Conservation (phyloP, 2,888 invertebrate genomes). For the Holacanthella duospinosa region DNA sequence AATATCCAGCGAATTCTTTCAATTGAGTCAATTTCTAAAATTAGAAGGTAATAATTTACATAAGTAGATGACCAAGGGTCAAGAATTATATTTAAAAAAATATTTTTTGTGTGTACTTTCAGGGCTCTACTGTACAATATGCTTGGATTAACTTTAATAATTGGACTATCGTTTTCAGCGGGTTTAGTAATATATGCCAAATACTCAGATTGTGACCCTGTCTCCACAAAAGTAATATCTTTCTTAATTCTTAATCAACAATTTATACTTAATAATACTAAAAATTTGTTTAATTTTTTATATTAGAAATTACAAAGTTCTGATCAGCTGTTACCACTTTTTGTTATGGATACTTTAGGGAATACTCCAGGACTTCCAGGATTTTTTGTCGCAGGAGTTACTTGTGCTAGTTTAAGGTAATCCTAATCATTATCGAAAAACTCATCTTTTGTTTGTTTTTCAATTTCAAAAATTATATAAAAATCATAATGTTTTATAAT, state of each 20-base stretch:
- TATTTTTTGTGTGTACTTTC: too few relatives aligned
- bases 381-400: constrained; percentile 33
- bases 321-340: constrained; percentile 44
- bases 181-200: constrained; percentile 21
- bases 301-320: constrained; percentile 4
- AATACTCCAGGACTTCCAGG: constrained; percentile 18
- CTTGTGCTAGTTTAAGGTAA: constrained; percentile 21
- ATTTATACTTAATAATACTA: too few relatives aligned
- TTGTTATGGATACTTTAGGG: constrained; percentile 37
- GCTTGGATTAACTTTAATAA: constrained; percentile 41
- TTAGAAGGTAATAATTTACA: neutral
- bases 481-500: too few relatives aligned
- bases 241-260: neutral
- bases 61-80: too few relatives aligned
- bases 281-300: too few relatives aligned
- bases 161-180: constrained; percentile 27
- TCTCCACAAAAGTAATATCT: constrained; percentile 13
- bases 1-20: constrained; percentile 22
- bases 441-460: too few relatives aligned
- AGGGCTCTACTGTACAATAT: constrained; percentile 38
- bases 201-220: constrained; percentile 20
- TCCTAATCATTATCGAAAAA: neutral
- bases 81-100: too few relatives aligned
- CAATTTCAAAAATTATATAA: too few relatives aligned
- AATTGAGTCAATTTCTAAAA: neutral